Evolutionary conservation across 2,113 vertebrate genomes (phyloP), one percentile per base, ranked within the genome.

Genomic region (Gila orcuttii): DNA sequence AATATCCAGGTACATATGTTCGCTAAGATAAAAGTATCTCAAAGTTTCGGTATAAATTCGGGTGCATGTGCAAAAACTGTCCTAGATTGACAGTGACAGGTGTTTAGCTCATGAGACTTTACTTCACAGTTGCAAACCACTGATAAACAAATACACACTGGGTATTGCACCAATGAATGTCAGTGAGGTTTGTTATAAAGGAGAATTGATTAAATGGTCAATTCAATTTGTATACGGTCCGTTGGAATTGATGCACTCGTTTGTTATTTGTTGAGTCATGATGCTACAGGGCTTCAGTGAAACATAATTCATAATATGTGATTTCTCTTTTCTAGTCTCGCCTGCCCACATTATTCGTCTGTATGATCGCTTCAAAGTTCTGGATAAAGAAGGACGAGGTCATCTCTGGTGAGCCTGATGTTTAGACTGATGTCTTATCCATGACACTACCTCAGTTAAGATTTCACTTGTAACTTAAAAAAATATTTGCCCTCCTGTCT

Each of bases 371-470:
- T 96, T 95, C 69, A 76, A 90, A 39, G 86, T 88, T 2, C 89
- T 97, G 93, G 96, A 97, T 90, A 91, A 80, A 85, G 91, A 91
- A 8, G 68, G 89, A 6, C 93, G 88, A n/a, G 96, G 96, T 71
- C 87, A 80, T 45, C 92, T 96, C 75, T 93, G 93, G 96, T 96
- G 86, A 90, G 83, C 59, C 36, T 12, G 19, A 23, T n/a, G 12
- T 17, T 25, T 82, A 90, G 79, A 75, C 68, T 6, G 33, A 42
- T n/a, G 19, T 17, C 19, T 82, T 15, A 36, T 33, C 1, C 19
- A 42, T 17, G 55, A 47, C 15, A 52, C 47, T 1, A 17, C 50
- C 50, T 52, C 50, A 21, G 55, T 57, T 57, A 57, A 45, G 17
- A 1, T 47, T 33, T 42, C 0, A 11, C 23, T 55, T 83, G 13